Evolutionary conservation across 2,797 vertebrate genomes (phyloP), one percentile per base, ranked within the genome.

Genomic region (Enteromius unitaeniatus): DNA sequence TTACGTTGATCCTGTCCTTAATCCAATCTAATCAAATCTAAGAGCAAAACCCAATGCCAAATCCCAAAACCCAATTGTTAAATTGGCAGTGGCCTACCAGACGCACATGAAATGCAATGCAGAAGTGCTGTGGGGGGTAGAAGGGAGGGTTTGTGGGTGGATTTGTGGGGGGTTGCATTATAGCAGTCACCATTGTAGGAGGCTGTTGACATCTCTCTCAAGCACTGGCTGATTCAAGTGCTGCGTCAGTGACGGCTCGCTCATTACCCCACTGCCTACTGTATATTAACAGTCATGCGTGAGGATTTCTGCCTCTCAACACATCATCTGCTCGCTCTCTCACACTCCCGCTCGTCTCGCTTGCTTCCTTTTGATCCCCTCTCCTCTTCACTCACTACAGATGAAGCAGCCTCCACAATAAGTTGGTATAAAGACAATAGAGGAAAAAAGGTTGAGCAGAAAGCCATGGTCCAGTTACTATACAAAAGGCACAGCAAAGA

Each of bases 191-290:
- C 40, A 81, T 70, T 83, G 82, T 80, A 69, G 51, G 47, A 47
- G 67, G 47, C 62, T 84, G 65, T 81, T 81, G 85, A 85, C 85
- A 78, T 81, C 85, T 87, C 81, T 86, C 70, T 86, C 80, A 82
- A 74, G 69, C 55, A 77, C 49, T 62, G 21, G 21, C 81, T 82
- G 55, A 79, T 51, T 79, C 64, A 28, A 80, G 64, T n/a, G 28
- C 45, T 23, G n/a, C 70, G 55, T 85, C 81, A 70, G 82, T 45
- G 72, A 73, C 4, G 53, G 73, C 72, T 81, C 58, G 79, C 82
- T 86, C 85, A 84, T 89, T 89, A 87, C 79, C 77, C 73, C 47
- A 60, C 40, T 81, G 84, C 83, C 80, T 86, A 81, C 79, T 84
- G 84, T 26, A 87, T 82, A 84, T 84, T 80, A 87, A 82, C 84